Base-by-base conservation (phyloP, 2,797 vertebrate species). In the Rhinoraja longicauda region DNA sequence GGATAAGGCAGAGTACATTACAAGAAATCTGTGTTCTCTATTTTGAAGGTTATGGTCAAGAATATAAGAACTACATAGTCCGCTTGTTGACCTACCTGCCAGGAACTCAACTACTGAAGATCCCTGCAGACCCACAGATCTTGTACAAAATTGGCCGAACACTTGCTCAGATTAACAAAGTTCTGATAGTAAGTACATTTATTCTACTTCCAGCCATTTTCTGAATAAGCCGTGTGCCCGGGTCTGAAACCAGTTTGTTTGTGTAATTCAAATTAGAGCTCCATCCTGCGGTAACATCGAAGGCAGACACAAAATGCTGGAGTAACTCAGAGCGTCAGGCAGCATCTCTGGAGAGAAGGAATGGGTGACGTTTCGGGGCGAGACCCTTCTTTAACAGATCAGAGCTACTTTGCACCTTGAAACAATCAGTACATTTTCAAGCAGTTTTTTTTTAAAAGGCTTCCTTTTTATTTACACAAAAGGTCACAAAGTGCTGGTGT, bases 41-140 rank as follows among this genome's bases (percentile, higher is more conserved):
- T 73, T 26, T 73, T 73, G 24, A 19, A 73, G 70, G 3, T 72
- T 94, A 94, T 45, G 96, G 96, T 24, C 93, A 95, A 36, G 97
- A 95, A 91, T 91, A 29, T 93, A 96, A 96, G 94, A 96, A 95
- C 94, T 97, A 97, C 94, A 26, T 97, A 93, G 97, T 99, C 91
- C 96, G 98, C n/a, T 95, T 99, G 93, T 94, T 99, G 94, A 98
- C 96, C 0, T 99, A 97, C 94, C 95, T 99, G 77, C 97, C 98
- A 0, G 98, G 98, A 57, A 96, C 32, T 0, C 96, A 96, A 0
- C 93, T 98, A 32, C 96, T 97, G 2, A 97, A 96, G 92, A 94
- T 96, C 73, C 94, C 96, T 17, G 0, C 94, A 92, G 95, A 95
- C 2, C 93, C 97, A 1, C 94, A 95, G 93, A 94, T 98, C 6